Percentiles rank a stretch among this genome's conserved stretches.
Evolutionary conservation across 1,140 invertebrate genomes (phyloP).

Genomic region (Mylabris phalerata): DNA sequence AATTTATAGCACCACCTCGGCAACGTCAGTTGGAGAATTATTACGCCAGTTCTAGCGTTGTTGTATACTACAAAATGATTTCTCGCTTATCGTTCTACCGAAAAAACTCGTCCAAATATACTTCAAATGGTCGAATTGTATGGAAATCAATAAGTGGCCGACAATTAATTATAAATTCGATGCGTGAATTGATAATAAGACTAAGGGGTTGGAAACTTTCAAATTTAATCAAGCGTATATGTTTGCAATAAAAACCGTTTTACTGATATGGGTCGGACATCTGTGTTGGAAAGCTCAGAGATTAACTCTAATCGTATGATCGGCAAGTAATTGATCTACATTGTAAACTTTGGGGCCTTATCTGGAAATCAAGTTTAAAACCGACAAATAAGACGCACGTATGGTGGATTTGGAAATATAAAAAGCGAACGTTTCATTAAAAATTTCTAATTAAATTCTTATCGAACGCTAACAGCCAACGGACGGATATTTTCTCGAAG

Average conservation of each 20-base stretch:
- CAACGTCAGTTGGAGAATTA: slow-evolving; percentile 26
- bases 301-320: slow-evolving; percentile 28
- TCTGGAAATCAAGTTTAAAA: neutral
- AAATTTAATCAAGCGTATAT: slow-evolving; percentile 14
- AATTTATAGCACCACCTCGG: slow-evolving; percentile 26
- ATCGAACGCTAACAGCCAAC: too few species aligned
- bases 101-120: too few species aligned
- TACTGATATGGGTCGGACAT: slow-evolving; percentile 22
- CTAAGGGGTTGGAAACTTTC: slow-evolving; percentile 6
- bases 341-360: slow-evolving; percentile 21
- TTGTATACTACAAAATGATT: slow-evolving; percentile 1
- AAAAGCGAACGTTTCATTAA: neutral
- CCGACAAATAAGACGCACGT: too few species aligned
- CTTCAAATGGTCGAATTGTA: neutral
- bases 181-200: slow-evolving; percentile 5
- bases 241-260: slow-evolving; percentile 12
- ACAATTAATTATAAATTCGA: slow-evolving; percentile 14
- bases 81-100: neutral
- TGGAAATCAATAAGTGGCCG: neutral
- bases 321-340: slow-evolving; percentile 28
- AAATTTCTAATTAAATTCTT: neutral
- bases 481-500: too few species aligned
- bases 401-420: too few species aligned
- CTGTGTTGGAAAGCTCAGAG: slow-evolving; percentile 22
- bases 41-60: slow-evolving; percentile 22